These are phyloP conservation scores for Cryptops parisi DNA, from an alignment of 2,888 invertebrate species.

Conservation along the genomic window DNA sequence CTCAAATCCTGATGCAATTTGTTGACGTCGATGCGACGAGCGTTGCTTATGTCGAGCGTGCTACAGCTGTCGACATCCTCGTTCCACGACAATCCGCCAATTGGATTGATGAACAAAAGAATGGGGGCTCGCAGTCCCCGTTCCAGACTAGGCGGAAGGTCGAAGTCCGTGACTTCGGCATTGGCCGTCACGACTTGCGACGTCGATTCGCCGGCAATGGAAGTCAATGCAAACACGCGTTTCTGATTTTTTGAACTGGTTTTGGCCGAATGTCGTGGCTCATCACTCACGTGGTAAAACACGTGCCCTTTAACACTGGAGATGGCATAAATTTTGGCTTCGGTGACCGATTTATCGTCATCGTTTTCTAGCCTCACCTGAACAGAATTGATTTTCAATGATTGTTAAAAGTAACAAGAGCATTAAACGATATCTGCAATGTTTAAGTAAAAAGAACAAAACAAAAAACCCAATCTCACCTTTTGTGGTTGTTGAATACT, in stretches of 20 bases:
- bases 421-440: too few relatives aligned
- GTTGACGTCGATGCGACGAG: constrained; percentile 14
- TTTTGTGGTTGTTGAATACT: constrained; percentile 27
- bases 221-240: constrained; percentile 39
- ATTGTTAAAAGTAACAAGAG: too few relatives aligned
- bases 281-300: constrained; percentile 31
- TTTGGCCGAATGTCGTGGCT: neutral
- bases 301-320: constrained; percentile 68
- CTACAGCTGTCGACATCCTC: constrained; percentile 27
- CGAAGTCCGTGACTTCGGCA: constrained; percentile 31
- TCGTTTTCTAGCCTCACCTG: constrained; percentile 7
- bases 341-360: constrained; percentile 17
- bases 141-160: constrained; percentile 37
- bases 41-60: constrained; percentile 4
- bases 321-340: constrained; percentile 57
- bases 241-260: constrained; percentile 2
- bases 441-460: too few relatives aligned
- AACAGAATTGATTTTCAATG: too few relatives aligned
- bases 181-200: constrained; percentile 22
- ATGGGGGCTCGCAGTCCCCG: constrained; percentile 39
- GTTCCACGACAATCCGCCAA: constrained; percentile 25
- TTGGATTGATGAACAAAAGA: constrained; percentile 50
- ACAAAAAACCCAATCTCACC: neutral
- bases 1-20: constrained; percentile 1
- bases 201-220: constrained; percentile 30